Conservation (phyloP, 2,888 invertebrate species). For the Lamproptera curius region DNA sequence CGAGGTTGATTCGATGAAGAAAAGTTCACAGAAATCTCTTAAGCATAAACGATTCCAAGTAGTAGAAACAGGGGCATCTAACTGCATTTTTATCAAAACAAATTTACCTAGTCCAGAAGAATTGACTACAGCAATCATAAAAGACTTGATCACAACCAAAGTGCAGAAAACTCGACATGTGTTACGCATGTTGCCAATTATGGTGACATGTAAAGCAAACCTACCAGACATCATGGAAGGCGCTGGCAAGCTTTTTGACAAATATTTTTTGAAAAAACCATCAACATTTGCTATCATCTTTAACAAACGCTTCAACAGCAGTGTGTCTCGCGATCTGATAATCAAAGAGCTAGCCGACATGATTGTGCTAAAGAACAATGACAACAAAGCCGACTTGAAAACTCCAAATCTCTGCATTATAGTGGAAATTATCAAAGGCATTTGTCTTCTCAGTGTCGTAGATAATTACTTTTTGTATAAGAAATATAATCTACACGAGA, state of each 20-base stretch:
- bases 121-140: slow-evolving; percentile 83
- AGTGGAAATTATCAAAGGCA: slow-evolving; percentile 89
- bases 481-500: slow-evolving; percentile 90
- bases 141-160: slow-evolving; percentile 83
- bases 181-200: slow-evolving; percentile 88
- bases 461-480: slow-evolving; percentile 87
- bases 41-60: slow-evolving; percentile 81
- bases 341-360: slow-evolving; percentile 86
- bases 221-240: slow-evolving; percentile 85
- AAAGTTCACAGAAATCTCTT: slow-evolving; percentile 63
- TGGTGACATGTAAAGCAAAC: slow-evolving; percentile 88
- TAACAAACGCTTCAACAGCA: slow-evolving; percentile 88
- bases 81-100: slow-evolving; percentile 91
- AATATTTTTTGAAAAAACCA: slow-evolving; percentile 84
- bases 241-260: slow-evolving; percentile 83
- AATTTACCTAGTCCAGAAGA: slow-evolving; percentile 86
- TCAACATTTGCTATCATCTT: slow-evolving; percentile 87
- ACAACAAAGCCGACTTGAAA: slow-evolving; percentile 88
- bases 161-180: slow-evolving; percentile 86
- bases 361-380: slow-evolving; percentile 82
- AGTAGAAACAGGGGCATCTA: slow-evolving; percentile 89
- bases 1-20: slow-evolving; percentile 78
- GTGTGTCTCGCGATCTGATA: slow-evolving; percentile 82
- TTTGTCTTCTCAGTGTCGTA: slow-evolving; percentile 88
- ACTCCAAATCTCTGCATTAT: slow-evolving; percentile 87